These are phyloP conservation scores for Sarcophaga rosellei DNA, from an alignment of 2,888 invertebrate genomes.

Conservation along the genomic window DNA sequence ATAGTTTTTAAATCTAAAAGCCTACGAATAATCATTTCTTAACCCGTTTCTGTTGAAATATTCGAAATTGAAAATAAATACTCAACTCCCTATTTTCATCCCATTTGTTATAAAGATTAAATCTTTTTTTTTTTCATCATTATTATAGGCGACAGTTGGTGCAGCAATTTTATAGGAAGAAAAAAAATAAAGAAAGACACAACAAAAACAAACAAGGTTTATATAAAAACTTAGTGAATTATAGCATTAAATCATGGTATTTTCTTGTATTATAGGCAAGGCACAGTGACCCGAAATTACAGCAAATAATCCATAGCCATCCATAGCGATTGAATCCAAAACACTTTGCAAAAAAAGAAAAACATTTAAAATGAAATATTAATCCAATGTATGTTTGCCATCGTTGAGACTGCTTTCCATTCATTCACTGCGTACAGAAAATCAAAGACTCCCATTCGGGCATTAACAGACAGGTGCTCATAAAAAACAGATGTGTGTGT, in stretches of 20 bases:
- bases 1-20: not conserved
- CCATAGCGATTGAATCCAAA: not conserved
- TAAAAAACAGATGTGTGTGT: not conserved
- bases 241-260: conserved; percentile 59
- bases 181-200: not conserved
- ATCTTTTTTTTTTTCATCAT: not conserved
- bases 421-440: not conserved
- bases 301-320: conserved; percentile 46
- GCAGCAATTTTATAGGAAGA: not conserved
- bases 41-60: conserved; percentile 25
- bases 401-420: not conserved
- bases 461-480: not conserved
- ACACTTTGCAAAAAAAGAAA: not conserved
- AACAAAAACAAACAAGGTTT: too few species aligned
- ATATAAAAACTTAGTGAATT: not conserved
- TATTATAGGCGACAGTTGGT: conserved; percentile 17
- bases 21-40: conserved; percentile 36
- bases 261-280: not conserved
- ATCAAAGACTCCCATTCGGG: not conserved
- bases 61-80: not conserved
- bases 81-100: conserved; percentile 19
- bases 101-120: not conserved
- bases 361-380: not conserved
- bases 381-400: not conserved
- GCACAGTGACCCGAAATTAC: conserved; percentile 49